Conservation (phyloP, 2,888 invertebrate species). For the Aspidiotus rigidus region DNA sequence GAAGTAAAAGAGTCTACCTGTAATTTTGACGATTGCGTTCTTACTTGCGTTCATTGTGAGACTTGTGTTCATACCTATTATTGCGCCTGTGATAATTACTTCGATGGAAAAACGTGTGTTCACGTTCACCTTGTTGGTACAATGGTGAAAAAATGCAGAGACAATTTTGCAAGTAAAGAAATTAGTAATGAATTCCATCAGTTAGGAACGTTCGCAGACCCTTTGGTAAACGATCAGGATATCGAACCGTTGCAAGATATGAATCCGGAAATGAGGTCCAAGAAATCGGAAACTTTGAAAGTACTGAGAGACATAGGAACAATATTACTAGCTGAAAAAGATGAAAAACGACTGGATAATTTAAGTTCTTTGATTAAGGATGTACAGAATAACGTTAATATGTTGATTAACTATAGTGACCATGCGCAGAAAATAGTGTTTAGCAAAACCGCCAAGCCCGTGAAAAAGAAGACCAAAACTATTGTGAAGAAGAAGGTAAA, state of each 20-base stretch:
- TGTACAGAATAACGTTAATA: constrained; percentile 10
- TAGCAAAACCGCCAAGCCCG: constrained; percentile 12
- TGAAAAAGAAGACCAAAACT: constrained; percentile 10
- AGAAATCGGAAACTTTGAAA: constrained; percentile 9
- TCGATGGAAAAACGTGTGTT: constrained; percentile 11
- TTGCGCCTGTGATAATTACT: constrained; percentile 23
- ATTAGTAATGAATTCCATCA: not conserved
- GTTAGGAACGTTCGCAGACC: not conserved
- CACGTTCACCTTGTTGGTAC: constrained; percentile 28
- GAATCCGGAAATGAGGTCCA: constrained; percentile 1
- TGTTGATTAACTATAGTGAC: constrained; percentile 15
- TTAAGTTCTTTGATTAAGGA: constrained; percentile 12
- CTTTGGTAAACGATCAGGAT: not conserved
- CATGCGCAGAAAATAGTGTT: constrained; percentile 21
- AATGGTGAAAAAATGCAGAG: constrained; percentile 12
- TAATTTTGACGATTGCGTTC: constrained; percentile 23
- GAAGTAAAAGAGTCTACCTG: constrained; percentile 3
- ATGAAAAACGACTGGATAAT: constrained; percentile 5
- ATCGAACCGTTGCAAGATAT: not conserved
- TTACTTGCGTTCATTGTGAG: constrained; percentile 18
- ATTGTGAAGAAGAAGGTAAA: not conserved
- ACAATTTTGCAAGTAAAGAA: not conserved
- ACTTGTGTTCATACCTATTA: constrained; percentile 15
- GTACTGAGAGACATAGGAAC: constrained; percentile 9
- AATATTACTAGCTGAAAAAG: constrained; percentile 3